Percentiles rank a stretch among this genome's conserved stretches.
Evolutionary conservation across 2,797 vertebrate genomes (phyloP).

Genomic region (Epinephelus coioides): DNA sequence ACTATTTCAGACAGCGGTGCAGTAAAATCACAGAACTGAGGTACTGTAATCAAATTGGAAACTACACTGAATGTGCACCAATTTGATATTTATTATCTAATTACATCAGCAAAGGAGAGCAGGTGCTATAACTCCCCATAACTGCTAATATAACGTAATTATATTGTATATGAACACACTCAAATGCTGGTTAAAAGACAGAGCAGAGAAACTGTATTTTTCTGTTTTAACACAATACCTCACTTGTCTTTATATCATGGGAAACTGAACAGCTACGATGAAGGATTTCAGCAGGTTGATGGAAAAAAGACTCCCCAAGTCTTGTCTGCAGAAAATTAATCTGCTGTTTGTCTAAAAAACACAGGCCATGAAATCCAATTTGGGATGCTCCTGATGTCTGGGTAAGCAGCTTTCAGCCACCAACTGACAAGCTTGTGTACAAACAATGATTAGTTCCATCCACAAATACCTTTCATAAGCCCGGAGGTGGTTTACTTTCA

Average conservation of each 20-base stretch:
- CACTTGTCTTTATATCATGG: neutral
- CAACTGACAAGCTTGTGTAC: slow-evolving; percentile 61
- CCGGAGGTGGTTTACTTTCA: slow-evolving; percentile 30
- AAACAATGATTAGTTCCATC: slow-evolving; percentile 75
- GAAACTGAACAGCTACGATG: slow-evolving; percentile 7
- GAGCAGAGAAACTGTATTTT: neutral
- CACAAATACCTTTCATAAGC: slow-evolving; percentile 49
- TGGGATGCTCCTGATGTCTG: slow-evolving; percentile 56
- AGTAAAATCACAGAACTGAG: neutral
- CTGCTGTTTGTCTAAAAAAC: slow-evolving; percentile 69
- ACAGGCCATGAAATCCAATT: slow-evolving; percentile 71
- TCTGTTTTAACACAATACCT: neutral
- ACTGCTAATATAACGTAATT: neutral
- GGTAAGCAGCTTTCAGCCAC: slow-evolving; percentile 66
- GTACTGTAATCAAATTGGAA: slow-evolving; percentile 8
- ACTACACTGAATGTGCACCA: neutral
- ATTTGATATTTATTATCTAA: slow-evolving; percentile 34
- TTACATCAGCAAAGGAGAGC: neutral
- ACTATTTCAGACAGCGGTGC: too few relatives aligned
- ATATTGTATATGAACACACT: slow-evolving; percentile 1
- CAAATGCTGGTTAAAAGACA: neutral
- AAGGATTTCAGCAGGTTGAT: slow-evolving; percentile 20
- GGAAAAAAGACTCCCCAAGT: neutral
- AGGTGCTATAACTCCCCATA: slow-evolving; percentile 1
- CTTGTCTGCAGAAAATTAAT: slow-evolving; percentile 49